phyloP scores from a whole-genome alignment of 1,140 invertebrate species.

The Calephelis virginiensis region DNA sequence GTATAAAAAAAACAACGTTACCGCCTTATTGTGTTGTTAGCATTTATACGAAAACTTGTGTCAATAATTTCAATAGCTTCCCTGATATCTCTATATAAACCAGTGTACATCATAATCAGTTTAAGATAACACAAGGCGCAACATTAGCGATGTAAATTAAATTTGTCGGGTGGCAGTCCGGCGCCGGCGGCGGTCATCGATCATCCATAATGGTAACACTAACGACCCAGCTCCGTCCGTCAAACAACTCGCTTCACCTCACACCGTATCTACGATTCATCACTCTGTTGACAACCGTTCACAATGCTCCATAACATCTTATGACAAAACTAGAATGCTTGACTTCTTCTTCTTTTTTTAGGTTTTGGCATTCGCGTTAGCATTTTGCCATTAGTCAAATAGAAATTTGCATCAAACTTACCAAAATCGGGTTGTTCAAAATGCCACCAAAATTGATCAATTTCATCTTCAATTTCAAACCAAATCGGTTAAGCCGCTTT shows the following conservation, averaged over 20 bases:
- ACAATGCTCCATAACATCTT: constrained; percentile 36
- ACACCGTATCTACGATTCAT: constrained; percentile 36
- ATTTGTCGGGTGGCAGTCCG: constrained; percentile 65
- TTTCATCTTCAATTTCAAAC: too few relatives aligned
- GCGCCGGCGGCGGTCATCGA: constrained; percentile 61
- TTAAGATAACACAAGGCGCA: constrained; percentile 9
- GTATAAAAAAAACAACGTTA: too few relatives aligned
- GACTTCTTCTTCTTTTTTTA: too few relatives aligned
- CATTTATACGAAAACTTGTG: background rate
- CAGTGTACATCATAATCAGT: constrained; percentile 2
- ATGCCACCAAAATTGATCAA: too few relatives aligned
- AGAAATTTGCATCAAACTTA: too few relatives aligned
- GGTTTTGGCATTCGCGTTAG: too few relatives aligned
- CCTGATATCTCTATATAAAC: background rate
- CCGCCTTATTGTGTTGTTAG: too few relatives aligned
- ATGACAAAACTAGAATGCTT: constrained; percentile 33
- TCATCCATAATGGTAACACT: constrained; percentile 65
- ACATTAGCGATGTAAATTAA: constrained; percentile 69
- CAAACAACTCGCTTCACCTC: constrained; percentile 32
- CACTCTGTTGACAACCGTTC: constrained; percentile 42
- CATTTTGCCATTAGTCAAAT: too few relatives aligned
- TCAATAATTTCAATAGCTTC: background rate
- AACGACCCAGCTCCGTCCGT: constrained; percentile 56
- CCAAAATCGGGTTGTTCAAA: too few relatives aligned
- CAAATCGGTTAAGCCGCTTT: too few relatives aligned